A percentile compares a stretch with the other conserved stretches of the same genome.
Conservation (phyloP, 2,797 vertebrate genomes). For the Galaxias olidus region DNA sequence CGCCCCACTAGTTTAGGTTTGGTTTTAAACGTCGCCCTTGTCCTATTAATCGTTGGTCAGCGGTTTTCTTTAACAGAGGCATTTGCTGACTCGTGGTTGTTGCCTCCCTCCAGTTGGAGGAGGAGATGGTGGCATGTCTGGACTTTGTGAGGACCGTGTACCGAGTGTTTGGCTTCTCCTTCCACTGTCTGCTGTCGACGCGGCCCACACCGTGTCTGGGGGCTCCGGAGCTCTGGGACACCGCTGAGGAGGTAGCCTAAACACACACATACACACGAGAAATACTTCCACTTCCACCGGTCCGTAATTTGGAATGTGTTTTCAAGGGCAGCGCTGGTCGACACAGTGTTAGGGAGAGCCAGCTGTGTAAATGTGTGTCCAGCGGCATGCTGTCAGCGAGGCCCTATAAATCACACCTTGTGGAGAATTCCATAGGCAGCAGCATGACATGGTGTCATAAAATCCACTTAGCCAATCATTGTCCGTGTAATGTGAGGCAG, state of each 20-base stretch:
- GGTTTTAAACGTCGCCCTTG: slow-evolving; percentile 1
- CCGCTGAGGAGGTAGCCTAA: slow-evolving; percentile 83
- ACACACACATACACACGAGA: background rate
- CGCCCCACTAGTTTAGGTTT: background rate
- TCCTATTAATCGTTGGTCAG: background rate
- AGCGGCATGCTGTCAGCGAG: slow-evolving; percentile 1
- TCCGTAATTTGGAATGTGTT: background rate
- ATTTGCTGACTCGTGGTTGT: background rate
- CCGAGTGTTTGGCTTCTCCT: slow-evolving; percentile 86
- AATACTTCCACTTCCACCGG: background rate
- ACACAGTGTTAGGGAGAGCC: background rate
- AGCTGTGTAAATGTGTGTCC: slow-evolving; percentile 20
- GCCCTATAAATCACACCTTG: slow-evolving; percentile 13
- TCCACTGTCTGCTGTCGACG: slow-evolving; percentile 87
- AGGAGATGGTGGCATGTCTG: slow-evolving; percentile 86
- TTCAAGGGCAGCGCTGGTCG: background rate
- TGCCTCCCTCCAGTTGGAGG: slow-evolving; percentile 76
- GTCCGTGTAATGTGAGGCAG: slow-evolving; percentile 9
- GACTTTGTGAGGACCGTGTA: slow-evolving; percentile 87
- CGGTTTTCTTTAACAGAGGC: no score
- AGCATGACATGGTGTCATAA: slow-evolving; percentile 21
- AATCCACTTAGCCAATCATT: slow-evolving; percentile 26
- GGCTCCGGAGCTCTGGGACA: slow-evolving; percentile 85
- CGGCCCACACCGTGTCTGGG: slow-evolving; percentile 85
- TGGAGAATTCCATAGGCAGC: slow-evolving; percentile 1